phyloP scores from a whole-genome alignment of 2,797 vertebrate genomes.

The Sebastes diploproa region DNA sequence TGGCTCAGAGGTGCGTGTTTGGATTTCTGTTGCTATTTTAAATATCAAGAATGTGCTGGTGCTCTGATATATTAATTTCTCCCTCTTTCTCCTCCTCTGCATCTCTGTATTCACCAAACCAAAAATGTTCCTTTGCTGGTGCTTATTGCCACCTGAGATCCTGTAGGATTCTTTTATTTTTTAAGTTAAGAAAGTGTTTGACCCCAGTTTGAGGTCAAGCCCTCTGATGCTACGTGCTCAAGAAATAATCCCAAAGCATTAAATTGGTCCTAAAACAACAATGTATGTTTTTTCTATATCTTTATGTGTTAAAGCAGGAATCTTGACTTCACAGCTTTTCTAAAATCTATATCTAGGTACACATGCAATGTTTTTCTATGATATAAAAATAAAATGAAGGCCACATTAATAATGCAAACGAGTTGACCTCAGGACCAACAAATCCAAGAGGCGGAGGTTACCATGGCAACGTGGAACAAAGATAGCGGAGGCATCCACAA shows the following conservation, averaged over 20 bases:
- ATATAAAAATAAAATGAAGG: slow-evolving; percentile 8
- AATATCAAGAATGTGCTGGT: background rate
- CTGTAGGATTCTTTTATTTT: background rate
- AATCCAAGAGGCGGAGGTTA: slow-evolving; percentile 9
- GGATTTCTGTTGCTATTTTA: background rate
- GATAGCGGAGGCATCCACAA: slow-evolving; percentile 3
- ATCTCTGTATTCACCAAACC: background rate
- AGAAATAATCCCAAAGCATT: background rate
- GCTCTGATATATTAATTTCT: background rate
- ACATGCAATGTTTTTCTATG: background rate
- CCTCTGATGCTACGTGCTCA: background rate
- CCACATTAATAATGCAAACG: slow-evolving; percentile 30
- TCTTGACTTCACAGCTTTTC: background rate
- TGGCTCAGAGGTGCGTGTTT: background rate
- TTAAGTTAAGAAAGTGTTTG: background rate
- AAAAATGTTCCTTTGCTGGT: background rate
- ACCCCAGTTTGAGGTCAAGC: background rate
- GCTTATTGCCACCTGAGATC: background rate
- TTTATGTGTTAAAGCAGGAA: background rate
- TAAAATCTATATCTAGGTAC: background rate
- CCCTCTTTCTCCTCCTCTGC: background rate
- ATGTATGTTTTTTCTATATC: background rate
- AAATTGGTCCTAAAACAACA: background rate
- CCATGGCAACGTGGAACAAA: slow-evolving; percentile 43
- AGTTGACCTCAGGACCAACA: slow-evolving; percentile 28